phyloP scores from a whole-genome alignment of 2,113 vertebrate species.

The Xenopus tropicalis region UCB_Xtro_10.0 CM004443.2:159971501-159972000 shows the following conservation, averaged over 20 bases:
- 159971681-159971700: slow-evolving; percentile 14
- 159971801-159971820: too few relatives aligned
- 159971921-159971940: too few relatives aligned
- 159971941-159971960: too few relatives aligned
- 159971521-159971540: slow-evolving; percentile 4
- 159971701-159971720: slow-evolving; percentile 22
- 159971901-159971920: too few relatives aligned
- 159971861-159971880: too few relatives aligned
- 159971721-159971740: background rate
- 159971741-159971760: background rate
- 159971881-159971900: too few relatives aligned
- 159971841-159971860: too few relatives aligned
- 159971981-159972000: too few relatives aligned
- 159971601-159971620: slow-evolving; percentile 37
- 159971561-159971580: slow-evolving; percentile 32
- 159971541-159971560: slow-evolving; percentile 8
- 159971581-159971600: slow-evolving; percentile 37
- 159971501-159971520: slow-evolving; percentile 33
- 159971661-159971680: slow-evolving; percentile 23
- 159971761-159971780: slow-evolving; percentile 36
- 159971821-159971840: too few relatives aligned
- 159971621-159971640: slow-evolving; percentile 44
- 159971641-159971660: slow-evolving; percentile 45
- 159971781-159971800: slow-evolving; percentile 11
- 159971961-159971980: too few relatives aligned